phyloP scores from a whole-genome alignment of 2,888 invertebrate species.

The Conus canariensis region DNA sequence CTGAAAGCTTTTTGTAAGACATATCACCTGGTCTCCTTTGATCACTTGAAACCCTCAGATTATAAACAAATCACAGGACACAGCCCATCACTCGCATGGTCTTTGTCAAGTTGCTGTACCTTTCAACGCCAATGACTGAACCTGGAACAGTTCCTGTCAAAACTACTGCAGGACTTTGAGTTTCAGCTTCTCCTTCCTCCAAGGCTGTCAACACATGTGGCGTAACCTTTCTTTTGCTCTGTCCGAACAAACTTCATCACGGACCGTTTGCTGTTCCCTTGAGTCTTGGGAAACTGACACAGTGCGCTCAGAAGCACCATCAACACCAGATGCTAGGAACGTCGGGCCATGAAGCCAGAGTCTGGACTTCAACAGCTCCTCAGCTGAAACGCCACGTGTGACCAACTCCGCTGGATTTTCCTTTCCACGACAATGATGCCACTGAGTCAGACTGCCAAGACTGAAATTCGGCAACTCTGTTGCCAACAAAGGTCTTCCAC shows the following conservation, averaged over 20 bases:
- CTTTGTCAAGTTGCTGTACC: slow-evolving; percentile 4
- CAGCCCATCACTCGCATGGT: not conserved
- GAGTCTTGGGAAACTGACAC: not conserved
- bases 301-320: not conserved
- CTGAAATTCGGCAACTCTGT: slow-evolving; percentile 4
- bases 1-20: not conserved
- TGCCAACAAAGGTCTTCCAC: no score
- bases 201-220: not conserved
- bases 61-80: not conserved
- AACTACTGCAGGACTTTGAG: not conserved
- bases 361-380: not conserved
- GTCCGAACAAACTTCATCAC: not conserved
- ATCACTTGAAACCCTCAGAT: not conserved
- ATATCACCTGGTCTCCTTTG: slow-evolving; percentile 5
- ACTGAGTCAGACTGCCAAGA: not conserved
- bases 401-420: not conserved
- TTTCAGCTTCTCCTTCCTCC: not conserved
- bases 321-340: not conserved
- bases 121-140: not conserved
- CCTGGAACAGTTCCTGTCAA: not conserved
- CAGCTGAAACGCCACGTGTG: not conserved
- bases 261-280: not conserved
- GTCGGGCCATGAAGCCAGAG: not conserved
- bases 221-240: not conserved
- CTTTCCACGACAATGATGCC: not conserved